Percentiles rank a stretch among this genome's conserved stretches.
These are phyloP conservation scores for Agrochola lota DNA, from an alignment of 2,888 invertebrate genomes.

Conservation along the genomic window DNA sequence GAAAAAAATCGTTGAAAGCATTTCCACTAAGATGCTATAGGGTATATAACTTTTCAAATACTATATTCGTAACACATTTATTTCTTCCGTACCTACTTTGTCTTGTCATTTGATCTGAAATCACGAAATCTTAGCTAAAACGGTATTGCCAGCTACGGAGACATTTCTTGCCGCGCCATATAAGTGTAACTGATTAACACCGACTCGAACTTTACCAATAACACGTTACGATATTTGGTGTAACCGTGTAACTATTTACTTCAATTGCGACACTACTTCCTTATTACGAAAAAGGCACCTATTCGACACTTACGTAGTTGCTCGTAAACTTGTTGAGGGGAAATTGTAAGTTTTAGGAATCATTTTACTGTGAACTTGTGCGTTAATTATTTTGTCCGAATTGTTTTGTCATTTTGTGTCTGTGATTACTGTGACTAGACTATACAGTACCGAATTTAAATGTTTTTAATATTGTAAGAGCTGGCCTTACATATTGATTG, in stretches of 20 bases:
- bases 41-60: background rate
- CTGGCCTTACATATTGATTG: background rate
- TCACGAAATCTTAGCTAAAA: constrained; percentile 55
- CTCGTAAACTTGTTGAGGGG: background rate
- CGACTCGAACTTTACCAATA: constrained; percentile 55
- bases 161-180: constrained; percentile 55
- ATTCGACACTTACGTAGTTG: constrained; percentile 2
- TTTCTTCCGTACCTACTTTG: background rate
- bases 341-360: background rate
- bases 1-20: background rate
- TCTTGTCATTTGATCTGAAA: constrained; percentile 54
- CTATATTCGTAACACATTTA: background rate
- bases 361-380: background rate
- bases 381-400: background rate
- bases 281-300: constrained; percentile 22
- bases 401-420: background rate
- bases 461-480: background rate
- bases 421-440: background rate
- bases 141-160: constrained; percentile 32
- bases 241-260: constrained; percentile 55
- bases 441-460: background rate
- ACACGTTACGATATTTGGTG: constrained; percentile 56
- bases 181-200: constrained; percentile 58
- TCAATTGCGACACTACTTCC: constrained; percentile 42
- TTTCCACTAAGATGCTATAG: background rate